Percentiles rank a stretch among this genome's conserved stretches.
phyloP scores from a whole-genome alignment of 2,888 invertebrate genomes.

The Dicranocentrus wangi region DNA sequence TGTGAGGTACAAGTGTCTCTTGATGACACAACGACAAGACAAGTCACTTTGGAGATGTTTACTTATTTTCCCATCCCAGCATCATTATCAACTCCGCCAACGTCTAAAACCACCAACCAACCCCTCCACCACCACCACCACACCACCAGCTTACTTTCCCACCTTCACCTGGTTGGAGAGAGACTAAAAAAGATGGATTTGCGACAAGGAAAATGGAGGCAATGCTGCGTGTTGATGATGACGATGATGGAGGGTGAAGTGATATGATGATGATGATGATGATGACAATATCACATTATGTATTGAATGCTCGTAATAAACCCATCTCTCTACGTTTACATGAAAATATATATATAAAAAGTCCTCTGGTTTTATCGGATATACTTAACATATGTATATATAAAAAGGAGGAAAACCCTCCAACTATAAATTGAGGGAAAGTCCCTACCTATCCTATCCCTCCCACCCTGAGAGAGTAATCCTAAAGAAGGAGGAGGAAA shows the following conservation, averaged over 20 bases:
- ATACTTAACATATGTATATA: too few relatives aligned
- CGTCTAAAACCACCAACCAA: not conserved
- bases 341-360: not conserved
- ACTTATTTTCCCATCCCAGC: slow-evolving; percentile 51
- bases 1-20: slow-evolving; percentile 7
- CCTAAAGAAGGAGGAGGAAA: too few relatives aligned
- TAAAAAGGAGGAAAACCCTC: too few relatives aligned
- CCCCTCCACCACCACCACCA: not conserved
- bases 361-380: not conserved
- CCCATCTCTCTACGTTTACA: not conserved
- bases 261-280: slow-evolving; percentile 20
- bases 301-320: not conserved
- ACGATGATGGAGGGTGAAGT: not conserved
- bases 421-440: not conserved
- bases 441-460: too few relatives aligned
- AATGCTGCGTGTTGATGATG: not conserved
- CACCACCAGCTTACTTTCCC: not conserved
- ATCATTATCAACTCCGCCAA: slow-evolving; percentile 19
- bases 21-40: slow-evolving; percentile 62
- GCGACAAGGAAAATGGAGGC: not conserved
- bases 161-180: not conserved
- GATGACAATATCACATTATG: slow-evolving; percentile 25
- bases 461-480: too few relatives aligned
- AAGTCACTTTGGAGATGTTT: slow-evolving; percentile 64
- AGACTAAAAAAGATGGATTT: not conserved